Evolutionary conservation across 2,888 invertebrate species (phyloP).

Genomic region (Plagiodera versicolora): DNA sequence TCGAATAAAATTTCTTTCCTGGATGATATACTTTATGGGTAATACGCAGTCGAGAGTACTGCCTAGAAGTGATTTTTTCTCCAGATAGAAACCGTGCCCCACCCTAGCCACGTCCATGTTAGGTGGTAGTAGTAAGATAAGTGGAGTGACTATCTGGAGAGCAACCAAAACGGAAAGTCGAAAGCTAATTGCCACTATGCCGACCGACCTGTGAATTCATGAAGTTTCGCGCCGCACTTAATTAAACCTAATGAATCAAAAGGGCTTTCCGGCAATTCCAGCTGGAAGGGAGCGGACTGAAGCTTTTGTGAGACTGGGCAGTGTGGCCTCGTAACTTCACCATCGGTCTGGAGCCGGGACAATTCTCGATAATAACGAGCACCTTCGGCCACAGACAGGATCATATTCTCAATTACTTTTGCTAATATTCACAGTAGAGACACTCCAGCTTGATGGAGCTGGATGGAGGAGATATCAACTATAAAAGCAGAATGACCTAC

Average conservation of each 20-base stretch:
- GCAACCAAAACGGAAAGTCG: conserved; percentile 27
- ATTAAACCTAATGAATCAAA: conserved; percentile 47
- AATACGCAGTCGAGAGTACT: too few species aligned
- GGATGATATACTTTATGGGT: too few species aligned
- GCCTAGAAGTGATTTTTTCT: too few species aligned
- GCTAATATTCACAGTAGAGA: conserved; percentile 39
- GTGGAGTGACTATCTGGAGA: background rate
- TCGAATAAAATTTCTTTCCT: too few species aligned
- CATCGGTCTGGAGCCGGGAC: background rate
- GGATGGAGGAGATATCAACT: too few species aligned
- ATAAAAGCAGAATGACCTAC: too few species aligned
- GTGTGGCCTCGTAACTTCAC: background rate
- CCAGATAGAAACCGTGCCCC: background rate
- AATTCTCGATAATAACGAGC: background rate
- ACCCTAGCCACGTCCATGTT: background rate
- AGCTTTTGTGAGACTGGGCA: background rate
- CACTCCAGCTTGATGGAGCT: too few species aligned
- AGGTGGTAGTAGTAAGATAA: background rate
- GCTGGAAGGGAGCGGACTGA: background rate
- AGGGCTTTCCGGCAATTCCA: conserved; percentile 45
- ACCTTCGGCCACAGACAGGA: conserved; percentile 17
- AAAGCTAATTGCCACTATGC: conserved; percentile 43
- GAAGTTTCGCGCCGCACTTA: conserved; percentile 44
- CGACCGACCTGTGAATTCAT: conserved; percentile 43
- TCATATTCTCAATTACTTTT: conserved; percentile 34